Evolutionary conservation across 2,113 vertebrate species (phyloP), one percentile per base, ranked within the genome.

Genomic region (Alosa alosa): DNA sequence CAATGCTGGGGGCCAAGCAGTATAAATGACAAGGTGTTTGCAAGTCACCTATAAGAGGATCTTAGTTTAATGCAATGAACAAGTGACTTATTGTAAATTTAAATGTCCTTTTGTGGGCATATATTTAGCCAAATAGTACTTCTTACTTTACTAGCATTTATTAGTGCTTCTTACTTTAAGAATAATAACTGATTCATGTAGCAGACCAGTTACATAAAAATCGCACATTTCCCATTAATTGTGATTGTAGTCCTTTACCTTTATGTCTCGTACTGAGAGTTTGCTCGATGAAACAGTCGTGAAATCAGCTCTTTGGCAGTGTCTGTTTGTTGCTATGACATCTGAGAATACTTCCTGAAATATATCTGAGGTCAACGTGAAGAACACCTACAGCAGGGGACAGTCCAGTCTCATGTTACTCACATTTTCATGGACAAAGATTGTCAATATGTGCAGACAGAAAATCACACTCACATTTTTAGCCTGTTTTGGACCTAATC

Each of bases 281-380:
- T 84, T 85, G 81, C 86, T 87, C 87, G 84, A 84, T 18, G 75
- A 85, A 5, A 2, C 20, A 6, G 87, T 88, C 60, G 22, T 55
- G 20, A 44, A 83, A 57, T 84, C 57, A 72, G 49, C 85, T 88
- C 89, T 78, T 92, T 92, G 89, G 0, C 86, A 90, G 64, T 68
- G 64, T 0, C 0, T 6, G 20, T 47, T 55, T 85, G 88, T 45
- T 83, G 87, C 88, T 88, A 68, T 57, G 84, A 84, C 25, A 47
- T 17, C 85, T 52, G 55, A 86, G 83, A 89, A 88, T 18, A 92
- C 83, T 81, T 91, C 87, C 82, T 86, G 9, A 0, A 93, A 89
- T 83, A 95, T 7, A 88, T 94, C 92, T 5, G 0, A 52, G n/a
- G 92, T 92, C 88, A 95, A 86, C 86, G 94, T 92, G 85, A 93